Conservation (phyloP, 30 jellyfish, hydroid and myxozoan genomes). For the Turritopsis rubra region DNA sequence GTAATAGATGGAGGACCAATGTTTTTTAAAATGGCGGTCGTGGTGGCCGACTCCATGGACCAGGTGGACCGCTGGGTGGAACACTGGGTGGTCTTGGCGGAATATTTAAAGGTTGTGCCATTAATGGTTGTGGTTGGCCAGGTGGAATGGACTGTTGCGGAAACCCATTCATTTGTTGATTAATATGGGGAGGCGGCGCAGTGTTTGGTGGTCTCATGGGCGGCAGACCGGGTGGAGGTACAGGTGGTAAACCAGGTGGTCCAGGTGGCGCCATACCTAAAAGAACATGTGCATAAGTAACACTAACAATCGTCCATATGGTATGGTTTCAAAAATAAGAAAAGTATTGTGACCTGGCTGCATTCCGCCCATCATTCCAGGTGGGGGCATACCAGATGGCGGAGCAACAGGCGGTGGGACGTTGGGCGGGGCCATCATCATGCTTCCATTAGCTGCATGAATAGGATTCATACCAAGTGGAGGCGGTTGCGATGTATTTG, state of each 20-base stretch:
- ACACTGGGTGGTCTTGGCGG: constrained; percentile 22
- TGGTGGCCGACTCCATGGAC: constrained; percentile 38
- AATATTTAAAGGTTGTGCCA: constrained; percentile 15
- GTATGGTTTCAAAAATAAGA: neutral
- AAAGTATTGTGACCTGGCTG: neutral
- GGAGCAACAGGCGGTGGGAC: constrained; percentile 11
- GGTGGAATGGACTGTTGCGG: neutral
- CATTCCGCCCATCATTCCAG: neutral
- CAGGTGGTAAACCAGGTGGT: constrained; percentile 38
- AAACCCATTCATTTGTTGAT: neutral
- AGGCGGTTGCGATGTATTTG: neutral
- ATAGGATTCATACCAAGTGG: neutral
- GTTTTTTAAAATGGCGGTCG: constrained; percentile 16
- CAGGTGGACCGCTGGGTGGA: constrained; percentile 13
- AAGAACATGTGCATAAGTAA: neutral
- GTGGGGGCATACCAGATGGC: constrained; percentile 19
- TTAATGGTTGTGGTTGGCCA: constrained; percentile 23
- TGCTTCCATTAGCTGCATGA: neutral
- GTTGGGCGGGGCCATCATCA: neutral
- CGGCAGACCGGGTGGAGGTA: constrained; percentile 37
- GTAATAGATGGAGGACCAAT: neutral
- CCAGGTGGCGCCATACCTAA: constrained; percentile 27
- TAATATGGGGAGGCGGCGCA: neutral
- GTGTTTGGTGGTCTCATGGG: constrained; percentile 26
- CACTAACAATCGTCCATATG: neutral